A percentile compares a stretch with the other conserved stretches of the same genome.
Evolutionary conservation across 2,113 vertebrate genomes (phyloP).

Genomic region (Columba janthina): DNA sequence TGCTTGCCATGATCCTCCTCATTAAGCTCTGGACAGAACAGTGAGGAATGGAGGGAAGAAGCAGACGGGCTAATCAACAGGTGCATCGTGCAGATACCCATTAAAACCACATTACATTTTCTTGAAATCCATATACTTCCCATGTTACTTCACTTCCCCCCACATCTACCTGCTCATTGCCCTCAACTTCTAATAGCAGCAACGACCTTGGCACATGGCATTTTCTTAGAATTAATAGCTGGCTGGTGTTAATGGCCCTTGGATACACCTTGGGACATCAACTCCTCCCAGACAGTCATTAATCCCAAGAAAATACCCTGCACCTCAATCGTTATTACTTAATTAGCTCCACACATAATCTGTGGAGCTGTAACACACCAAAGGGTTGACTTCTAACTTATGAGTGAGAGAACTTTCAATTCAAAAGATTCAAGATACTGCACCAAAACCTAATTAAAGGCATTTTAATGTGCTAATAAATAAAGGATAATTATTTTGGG

Average conservation of each 20-base stretch:
- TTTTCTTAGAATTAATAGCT: slow-evolving; percentile 69
- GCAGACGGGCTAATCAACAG: background rate
- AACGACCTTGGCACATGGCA: slow-evolving; percentile 46
- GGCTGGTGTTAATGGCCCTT: slow-evolving; percentile 71
- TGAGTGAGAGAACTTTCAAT: background rate
- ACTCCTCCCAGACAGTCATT: slow-evolving; percentile 76
- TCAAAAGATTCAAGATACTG: background rate
- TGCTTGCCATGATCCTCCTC: background rate
- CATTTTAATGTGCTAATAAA: background rate
- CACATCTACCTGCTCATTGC: background rate
- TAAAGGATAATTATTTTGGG: background rate
- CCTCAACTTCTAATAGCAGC: slow-evolving; percentile 37
- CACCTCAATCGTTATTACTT: slow-evolving; percentile 54
- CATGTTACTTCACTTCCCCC: slow-evolving; percentile 23
- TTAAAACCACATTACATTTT: background rate
- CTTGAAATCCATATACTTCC: slow-evolving; percentile 5
- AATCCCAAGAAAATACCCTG: slow-evolving; percentile 70
- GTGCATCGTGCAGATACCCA: background rate
- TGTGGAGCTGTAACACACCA: slow-evolving; percentile 24
- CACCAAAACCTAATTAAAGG: slow-evolving; percentile 4
- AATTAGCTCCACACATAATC: slow-evolving; percentile 52
- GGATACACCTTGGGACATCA: slow-evolving; percentile 74
- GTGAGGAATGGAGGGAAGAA: slow-evolving; percentile 11
- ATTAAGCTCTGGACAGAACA: slow-evolving; percentile 26
- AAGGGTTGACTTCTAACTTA: slow-evolving; percentile 26